Base-by-base conservation (phyloP, 2,888 invertebrate genomes). In the Tenthredo amoena region DNA sequence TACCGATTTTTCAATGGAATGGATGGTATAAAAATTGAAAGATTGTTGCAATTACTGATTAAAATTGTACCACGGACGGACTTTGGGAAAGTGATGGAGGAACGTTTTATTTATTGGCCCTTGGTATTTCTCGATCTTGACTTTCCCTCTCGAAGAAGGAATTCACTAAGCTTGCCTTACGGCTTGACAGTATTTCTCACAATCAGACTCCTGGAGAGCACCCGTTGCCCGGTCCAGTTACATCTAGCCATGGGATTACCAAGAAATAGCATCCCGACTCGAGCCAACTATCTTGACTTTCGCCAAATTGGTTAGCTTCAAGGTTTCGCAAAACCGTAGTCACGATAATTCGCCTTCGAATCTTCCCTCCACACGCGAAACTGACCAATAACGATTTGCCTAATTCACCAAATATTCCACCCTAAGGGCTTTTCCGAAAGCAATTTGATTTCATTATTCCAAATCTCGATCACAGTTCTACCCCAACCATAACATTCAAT, bases 271-370 rank as follows among this genome's bases (percentile, higher is more conserved):
- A 31, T 50, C 55, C 43, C 55, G 26, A 47, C 34, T 77, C 4
- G 10, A 77, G 37, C 55, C 77, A 77, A 77, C 77, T 77, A 50
- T 77, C 77, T 77, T 50, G 77, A 77, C 55, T 77, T 55, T 77
- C 50, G 55, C 77, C 77, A 77, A 77, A 77, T 77, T 77, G 77
- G 77, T 77, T 55, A 34, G 55, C 77, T 77, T 34, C 31, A 26
- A 31, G 77, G 37, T 31, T 77, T 55, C 31, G 15, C 15, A 9
- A 77, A 77, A 77, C 55, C 31, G 9, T 55, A 55, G 31, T 50
- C 55, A 7, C 15, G 31, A 34, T 18, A n/a, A 55, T 77, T 77
- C 55, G 6, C 21, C 15, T 47, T 55, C 9, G 74, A 18, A 7
- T 55, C n/a, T 55, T 34, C 9, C 26, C 55, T 26, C 18, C 12